These are phyloP conservation scores for Aplodontia rufa DNA, from an alignment of 2,113 vertebrate species.

Conservation along the genomic window DNA sequence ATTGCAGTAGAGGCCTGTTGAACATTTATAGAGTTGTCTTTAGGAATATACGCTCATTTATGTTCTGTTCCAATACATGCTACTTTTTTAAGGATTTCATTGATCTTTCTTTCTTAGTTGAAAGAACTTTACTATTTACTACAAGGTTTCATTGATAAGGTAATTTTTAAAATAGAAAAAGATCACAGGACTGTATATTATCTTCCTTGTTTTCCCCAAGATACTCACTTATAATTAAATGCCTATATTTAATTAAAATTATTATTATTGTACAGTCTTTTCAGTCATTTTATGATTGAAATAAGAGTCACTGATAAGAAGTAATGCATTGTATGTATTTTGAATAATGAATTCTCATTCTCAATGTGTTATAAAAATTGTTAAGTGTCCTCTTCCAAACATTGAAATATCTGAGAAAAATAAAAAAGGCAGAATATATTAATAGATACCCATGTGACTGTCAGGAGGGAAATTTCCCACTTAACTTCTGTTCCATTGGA, in stretches of 20 bases:
- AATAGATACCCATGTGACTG: not conserved
- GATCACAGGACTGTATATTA: not conserved
- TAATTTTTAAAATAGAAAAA: not conserved
- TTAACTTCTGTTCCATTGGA: not conserved
- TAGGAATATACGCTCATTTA: not conserved
- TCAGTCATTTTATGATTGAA: not conserved
- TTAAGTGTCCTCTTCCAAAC: not conserved
- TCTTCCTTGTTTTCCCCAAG: not conserved
- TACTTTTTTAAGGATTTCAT: not conserved
- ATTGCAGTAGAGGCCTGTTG: not conserved
- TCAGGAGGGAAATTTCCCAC: not conserved
- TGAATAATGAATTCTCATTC: not conserved
- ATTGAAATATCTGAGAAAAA: not conserved
- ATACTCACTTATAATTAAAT: conserved; percentile 45
- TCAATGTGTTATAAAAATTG: not conserved
- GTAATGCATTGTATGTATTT: not conserved
- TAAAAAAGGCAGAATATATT: not conserved
- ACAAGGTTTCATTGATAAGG: not conserved
- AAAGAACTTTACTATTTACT: not conserved
- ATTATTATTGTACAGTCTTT: not conserved
- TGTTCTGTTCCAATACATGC: not conserved
- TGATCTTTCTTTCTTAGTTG: not conserved
- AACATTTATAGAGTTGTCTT: not conserved
- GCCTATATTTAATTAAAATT: conserved; percentile 35
- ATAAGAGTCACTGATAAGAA: not conserved